These are phyloP conservation scores for Merodon equestris DNA, from an alignment of 2,888 invertebrate genomes.

Conservation along the genomic window DNA sequence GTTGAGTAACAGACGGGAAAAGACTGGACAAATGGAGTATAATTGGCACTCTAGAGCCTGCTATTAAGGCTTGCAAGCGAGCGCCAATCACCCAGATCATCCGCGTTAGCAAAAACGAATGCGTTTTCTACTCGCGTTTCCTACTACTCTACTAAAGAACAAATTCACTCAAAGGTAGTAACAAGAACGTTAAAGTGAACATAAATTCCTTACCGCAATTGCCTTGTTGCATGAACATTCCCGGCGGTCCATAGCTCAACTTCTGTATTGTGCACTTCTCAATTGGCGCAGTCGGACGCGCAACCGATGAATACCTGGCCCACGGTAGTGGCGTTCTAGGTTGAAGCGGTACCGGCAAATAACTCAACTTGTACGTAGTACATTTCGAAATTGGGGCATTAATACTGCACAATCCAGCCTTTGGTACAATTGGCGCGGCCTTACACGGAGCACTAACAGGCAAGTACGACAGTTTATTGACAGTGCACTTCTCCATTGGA, in stretches of 20 bases:
- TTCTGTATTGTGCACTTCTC: constrained; percentile 82
- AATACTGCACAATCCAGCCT: constrained; percentile 74
- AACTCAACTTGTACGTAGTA: constrained; percentile 82
- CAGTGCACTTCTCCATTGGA: constrained; percentile 75
- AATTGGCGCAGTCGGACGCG: constrained; percentile 74
- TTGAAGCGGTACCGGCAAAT: constrained; percentile 78
- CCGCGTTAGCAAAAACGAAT: too few species aligned
- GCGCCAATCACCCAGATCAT: too few species aligned
- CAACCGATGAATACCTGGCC: constrained; percentile 73
- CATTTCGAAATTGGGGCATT: constrained; percentile 74
- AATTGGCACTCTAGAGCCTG: too few species aligned
- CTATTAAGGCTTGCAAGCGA: too few species aligned
- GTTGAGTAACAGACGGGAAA: too few species aligned
- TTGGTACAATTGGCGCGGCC: constrained; percentile 72
- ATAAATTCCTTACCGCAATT: constrained; percentile 61
- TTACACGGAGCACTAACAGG: constrained; percentile 73
- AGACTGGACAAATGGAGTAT: too few species aligned
- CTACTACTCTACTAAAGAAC: too few species aligned
- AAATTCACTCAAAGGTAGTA: too few species aligned
- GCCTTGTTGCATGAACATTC: constrained; percentile 74
- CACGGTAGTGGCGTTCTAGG: constrained; percentile 76
- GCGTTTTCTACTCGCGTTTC: too few species aligned
- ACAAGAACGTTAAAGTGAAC: too few species aligned
- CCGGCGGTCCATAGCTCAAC: constrained; percentile 82
- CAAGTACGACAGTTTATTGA: constrained; percentile 77